Percentiles rank a stretch among this genome's conserved stretches.
Conservation (phyloP, 1,140 invertebrate species). For the Magallana angulata region DNA sequence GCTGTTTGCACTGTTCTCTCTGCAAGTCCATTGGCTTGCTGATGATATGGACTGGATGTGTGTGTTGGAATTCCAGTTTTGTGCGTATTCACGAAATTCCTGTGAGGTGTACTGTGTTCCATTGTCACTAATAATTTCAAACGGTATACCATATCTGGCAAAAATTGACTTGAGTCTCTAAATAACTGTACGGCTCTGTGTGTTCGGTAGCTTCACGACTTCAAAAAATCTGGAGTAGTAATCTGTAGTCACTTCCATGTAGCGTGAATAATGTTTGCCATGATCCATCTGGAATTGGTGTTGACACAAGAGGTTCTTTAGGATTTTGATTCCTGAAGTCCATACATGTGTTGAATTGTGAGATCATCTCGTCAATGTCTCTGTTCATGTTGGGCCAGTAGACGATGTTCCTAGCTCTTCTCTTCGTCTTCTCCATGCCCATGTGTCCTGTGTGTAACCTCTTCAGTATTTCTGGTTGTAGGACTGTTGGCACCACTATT, state of each 20-base stretch:
- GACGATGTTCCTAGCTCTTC: constrained; percentile 50
- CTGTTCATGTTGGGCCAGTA: constrained; percentile 57
- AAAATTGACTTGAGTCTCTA: constrained; percentile 49
- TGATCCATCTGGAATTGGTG: constrained; percentile 38
- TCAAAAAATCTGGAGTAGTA: constrained; percentile 45
- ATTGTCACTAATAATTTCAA: constrained; percentile 27
- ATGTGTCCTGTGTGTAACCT: constrained; percentile 59
- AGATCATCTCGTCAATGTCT: constrained; percentile 29
- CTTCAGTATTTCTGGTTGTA: constrained; percentile 52
- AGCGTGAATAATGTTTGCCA: constrained; percentile 35
- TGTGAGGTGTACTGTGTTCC: constrained; percentile 54
- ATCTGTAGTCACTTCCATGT: constrained; percentile 14
- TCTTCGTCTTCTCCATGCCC: constrained; percentile 53
- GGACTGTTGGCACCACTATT: constrained; percentile 45
- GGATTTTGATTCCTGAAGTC: constrained; percentile 22
- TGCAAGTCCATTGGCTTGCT: constrained; percentile 41
- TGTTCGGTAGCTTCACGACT: constrained; percentile 37
- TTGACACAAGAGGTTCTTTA: constrained; percentile 43
- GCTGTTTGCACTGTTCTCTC: constrained; percentile 46
- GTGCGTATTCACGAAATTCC: constrained; percentile 50
- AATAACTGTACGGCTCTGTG: constrained; percentile 40
- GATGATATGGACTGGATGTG: constrained; percentile 45
- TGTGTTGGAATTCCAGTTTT: constrained; percentile 48
- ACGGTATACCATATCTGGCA: constrained; percentile 55
- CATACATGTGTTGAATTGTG: constrained; percentile 16